Percentiles rank a stretch among this genome's conserved stretches.
phyloP scores from a whole-genome alignment of 1,140 invertebrate genomes.

The Drosophila subpulchrella region DNA sequence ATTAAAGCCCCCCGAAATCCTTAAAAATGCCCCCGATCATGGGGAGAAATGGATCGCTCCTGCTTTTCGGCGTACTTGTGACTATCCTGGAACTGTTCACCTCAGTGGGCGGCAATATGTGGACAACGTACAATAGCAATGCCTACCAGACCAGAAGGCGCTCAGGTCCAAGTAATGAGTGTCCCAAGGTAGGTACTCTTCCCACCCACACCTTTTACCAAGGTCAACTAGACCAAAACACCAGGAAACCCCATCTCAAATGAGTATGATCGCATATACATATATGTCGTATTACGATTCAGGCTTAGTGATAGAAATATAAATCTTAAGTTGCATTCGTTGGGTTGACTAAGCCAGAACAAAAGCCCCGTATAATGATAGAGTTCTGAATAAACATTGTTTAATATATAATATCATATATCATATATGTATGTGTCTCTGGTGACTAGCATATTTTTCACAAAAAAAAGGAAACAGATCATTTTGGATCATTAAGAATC shows the following conservation, averaged over 20 bases:
- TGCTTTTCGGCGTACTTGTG: constrained; percentile 17
- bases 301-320: not conserved
- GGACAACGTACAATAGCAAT: constrained; percentile 72
- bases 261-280: too few relatives aligned
- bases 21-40: not conserved
- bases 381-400: not conserved
- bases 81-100: constrained; percentile 26
- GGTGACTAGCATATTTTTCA: too few relatives aligned
- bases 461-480: too few relatives aligned
- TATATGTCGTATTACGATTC: not conserved
- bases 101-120: constrained; percentile 21
- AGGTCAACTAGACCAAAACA: not conserved
- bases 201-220: not conserved
- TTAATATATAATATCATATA: too few relatives aligned
- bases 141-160: constrained; percentile 57
- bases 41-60: constrained; percentile 16
- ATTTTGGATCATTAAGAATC: too few relatives aligned
- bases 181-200: constrained; percentile 66
- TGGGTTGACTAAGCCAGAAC: not conserved
- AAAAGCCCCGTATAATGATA: not conserved
- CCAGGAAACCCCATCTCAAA: not conserved
- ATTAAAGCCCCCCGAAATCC: not conserved
- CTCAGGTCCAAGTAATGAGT: constrained; percentile 64
- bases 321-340: not conserved
- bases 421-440: too few relatives aligned